Evolutionary conservation across 2,113 vertebrate species (phyloP).

Genomic region (Trinectes maculatus): DNA sequence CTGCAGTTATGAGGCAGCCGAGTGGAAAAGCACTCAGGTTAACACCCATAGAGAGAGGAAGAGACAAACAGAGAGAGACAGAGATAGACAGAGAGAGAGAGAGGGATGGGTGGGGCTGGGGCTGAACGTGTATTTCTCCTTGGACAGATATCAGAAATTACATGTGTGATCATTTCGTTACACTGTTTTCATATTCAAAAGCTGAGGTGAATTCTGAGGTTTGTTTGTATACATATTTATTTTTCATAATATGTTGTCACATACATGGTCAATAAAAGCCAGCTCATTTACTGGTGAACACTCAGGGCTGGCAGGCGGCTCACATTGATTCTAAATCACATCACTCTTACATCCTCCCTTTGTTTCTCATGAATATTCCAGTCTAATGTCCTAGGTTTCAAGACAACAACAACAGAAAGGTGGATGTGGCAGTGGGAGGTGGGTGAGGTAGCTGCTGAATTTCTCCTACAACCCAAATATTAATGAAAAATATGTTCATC

Average conservation of each 20-base stretch:
- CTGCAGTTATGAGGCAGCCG: constrained; percentile 35
- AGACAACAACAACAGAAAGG: constrained; percentile 46
- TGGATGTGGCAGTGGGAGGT: constrained; percentile 49
- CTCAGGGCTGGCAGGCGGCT: not conserved
- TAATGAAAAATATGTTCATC: too few relatives aligned
- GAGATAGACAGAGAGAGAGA: constrained; percentile 3
- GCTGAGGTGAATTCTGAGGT: too few relatives aligned
- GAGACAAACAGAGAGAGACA: constrained; percentile 8
- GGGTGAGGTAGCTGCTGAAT: constrained; percentile 8
- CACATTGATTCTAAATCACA: constrained; percentile 15
- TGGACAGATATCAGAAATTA: too few relatives aligned
- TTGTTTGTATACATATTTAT: too few relatives aligned
- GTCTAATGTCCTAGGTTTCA: constrained; percentile 16
- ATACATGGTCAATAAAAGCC: too few relatives aligned
- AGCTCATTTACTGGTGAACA: not conserved
- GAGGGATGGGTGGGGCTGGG: not conserved
- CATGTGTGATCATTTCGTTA: too few relatives aligned
- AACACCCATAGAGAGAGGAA: constrained; percentile 36
- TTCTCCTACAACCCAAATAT: too few relatives aligned
- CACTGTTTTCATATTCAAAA: too few relatives aligned
- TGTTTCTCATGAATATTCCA: constrained; percentile 46
- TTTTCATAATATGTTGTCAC: too few relatives aligned
- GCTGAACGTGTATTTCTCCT: not conserved
- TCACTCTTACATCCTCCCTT: not conserved
- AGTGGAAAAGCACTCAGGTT: constrained; percentile 44